Evolutionary conservation across 2,797 vertebrate species (phyloP), one percentile per base, ranked within the genome.

Genomic region (Poecile montanus): DNA sequence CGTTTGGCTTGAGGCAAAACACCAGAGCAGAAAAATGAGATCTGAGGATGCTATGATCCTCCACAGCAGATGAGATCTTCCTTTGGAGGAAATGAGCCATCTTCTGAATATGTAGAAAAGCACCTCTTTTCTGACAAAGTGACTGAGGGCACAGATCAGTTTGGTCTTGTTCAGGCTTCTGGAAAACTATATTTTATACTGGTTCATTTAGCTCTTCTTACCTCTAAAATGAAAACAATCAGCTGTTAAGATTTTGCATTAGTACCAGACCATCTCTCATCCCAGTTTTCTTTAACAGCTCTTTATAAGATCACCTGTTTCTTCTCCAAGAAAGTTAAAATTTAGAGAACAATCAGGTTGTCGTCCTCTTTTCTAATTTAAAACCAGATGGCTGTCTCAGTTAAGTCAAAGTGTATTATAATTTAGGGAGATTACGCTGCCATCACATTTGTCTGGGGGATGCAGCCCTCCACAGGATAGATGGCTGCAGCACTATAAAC

Each of bases 21-120:
- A 91, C 60, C 60, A 89, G 57, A 85, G 87, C 75, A 92, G 91
- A 89, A 96, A 89, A 92, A 85, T 54, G 71, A 91, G 44, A 63
- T 71, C 53, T 65, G 45, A 71, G 53, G 11, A 77, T 70, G 45
- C 30, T 60, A 45, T 36, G 57, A 88, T 42, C 29, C 23, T 91
- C 65, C 42, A 92, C 27, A 1, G 40, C 68, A 85, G 75, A 91
- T 21, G 50, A 89, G 45, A 80, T 12, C 53, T 91, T 91, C 57
- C 57, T 92, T 87, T 74, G 26, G 63, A 93, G 66, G 56, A 91
- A 48, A 82, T 47, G 22, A 82, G n/a, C 26, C 45, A 45, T 79
- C 54, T 85, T 95, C 68, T 83, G 75, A 76, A 67, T 47, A 19
- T 26, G 50, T 2, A 85, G 67, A 77, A 83, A 94, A 88, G 16